Conservation (phyloP, 2,888 invertebrate genomes). For the Magallana nippona region DNA sequence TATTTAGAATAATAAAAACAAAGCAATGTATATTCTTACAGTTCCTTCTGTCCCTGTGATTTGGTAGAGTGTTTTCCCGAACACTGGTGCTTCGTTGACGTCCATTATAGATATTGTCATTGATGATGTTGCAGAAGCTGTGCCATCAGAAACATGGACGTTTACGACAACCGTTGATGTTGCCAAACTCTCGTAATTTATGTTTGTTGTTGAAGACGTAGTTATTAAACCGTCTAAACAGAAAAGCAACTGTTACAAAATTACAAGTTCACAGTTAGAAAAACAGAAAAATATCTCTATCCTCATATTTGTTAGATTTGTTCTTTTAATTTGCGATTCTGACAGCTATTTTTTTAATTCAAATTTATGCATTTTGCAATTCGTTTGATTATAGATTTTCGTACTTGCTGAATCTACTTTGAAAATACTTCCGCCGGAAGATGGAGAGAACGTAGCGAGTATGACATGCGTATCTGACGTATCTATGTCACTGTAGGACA, state of each 20-base stretch:
- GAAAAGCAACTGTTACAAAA: too few species aligned
- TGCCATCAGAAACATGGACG: conserved; percentile 53
- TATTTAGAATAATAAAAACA: not conserved
- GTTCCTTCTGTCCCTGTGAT: conserved; percentile 54
- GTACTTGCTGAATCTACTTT: conserved; percentile 38
- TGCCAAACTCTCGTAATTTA: conserved; percentile 52
- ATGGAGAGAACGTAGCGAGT: conserved; percentile 35
- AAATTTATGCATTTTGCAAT: too few species aligned
- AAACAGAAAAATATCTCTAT: not conserved
- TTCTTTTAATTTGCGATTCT: too few species aligned
- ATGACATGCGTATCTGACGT: conserved; percentile 34
- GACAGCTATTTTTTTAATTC: too few species aligned
- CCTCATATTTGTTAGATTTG: not conserved
- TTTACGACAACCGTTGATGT: conserved; percentile 39
- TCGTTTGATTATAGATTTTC: too few species aligned
- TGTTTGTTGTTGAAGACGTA: conserved; percentile 40
- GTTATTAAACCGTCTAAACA: conserved; percentile 39
- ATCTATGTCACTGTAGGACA: conserved; percentile 38
- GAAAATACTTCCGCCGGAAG: conserved; percentile 32
- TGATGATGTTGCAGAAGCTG: conserved; percentile 48
- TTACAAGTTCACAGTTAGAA: too few species aligned
- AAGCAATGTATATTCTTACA: conserved; percentile 48
- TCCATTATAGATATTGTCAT: conserved; percentile 54
- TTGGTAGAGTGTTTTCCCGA: conserved; percentile 50
- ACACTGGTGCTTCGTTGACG: conserved; percentile 58